phyloP scores from a whole-genome alignment of 30 jellyfish, hydroid and myxozoan species.

The Sanderia malayensis region DNA sequence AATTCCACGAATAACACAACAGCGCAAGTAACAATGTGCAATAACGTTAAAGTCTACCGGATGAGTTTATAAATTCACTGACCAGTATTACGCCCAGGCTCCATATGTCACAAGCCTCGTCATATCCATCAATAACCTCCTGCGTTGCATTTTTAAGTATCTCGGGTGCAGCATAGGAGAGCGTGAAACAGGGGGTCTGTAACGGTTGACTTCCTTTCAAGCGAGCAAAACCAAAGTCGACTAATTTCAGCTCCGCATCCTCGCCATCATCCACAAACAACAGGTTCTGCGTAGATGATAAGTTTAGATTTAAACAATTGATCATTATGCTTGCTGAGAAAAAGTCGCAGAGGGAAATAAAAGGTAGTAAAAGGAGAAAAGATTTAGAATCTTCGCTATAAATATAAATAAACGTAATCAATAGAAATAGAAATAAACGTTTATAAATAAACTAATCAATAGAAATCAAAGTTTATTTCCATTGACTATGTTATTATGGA shows the following conservation, averaged over 20 bases:
- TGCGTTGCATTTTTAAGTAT: conserved; percentile 90
- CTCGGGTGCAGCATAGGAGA: conserved; percentile 98
- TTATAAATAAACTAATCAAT: too few relatives aligned
- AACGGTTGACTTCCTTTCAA: conserved; percentile 84
- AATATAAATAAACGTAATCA: too few relatives aligned
- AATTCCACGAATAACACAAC: too few relatives aligned
- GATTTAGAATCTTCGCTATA: too few relatives aligned
- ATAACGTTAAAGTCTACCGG: too few relatives aligned
- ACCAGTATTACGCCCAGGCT: conserved; percentile 97
- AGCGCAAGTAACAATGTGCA: too few relatives aligned
- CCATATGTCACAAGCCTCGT: conserved; percentile 95
- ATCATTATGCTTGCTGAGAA: too few relatives aligned
- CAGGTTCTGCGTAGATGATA: conserved; percentile 51
- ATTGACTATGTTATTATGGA: too few relatives aligned
- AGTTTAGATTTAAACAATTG: neutral
- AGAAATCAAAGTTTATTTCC: too few relatives aligned
- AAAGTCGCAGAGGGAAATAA: too few relatives aligned
- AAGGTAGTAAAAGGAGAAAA: too few relatives aligned
- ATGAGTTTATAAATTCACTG: conserved; percentile 15
- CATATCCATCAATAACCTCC: conserved; percentile 73
- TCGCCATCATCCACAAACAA: conserved; percentile 78
- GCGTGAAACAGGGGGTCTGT: conserved; percentile 94
- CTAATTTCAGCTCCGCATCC: conserved; percentile 86
- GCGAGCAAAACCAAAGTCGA: conserved; percentile 96
- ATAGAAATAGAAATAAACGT: too few relatives aligned